Conservation (phyloP, 1,140 invertebrate species). For the Muscidifurax raptorellus region DNA sequence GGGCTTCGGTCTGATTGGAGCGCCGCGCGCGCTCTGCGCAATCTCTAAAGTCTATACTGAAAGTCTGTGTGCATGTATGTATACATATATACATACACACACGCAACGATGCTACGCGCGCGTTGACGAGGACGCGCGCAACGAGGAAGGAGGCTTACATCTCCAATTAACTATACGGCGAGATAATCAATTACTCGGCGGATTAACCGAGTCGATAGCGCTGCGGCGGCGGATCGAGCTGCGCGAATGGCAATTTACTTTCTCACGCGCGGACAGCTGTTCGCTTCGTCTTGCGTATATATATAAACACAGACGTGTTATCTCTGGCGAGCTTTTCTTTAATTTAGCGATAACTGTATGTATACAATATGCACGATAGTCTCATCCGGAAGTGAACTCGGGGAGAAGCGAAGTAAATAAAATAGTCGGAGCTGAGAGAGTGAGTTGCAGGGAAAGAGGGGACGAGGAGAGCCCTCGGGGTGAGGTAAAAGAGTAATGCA, state of each 20-base stretch:
- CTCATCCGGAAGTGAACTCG: not conserved
- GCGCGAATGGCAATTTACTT: slow-evolving; percentile 28
- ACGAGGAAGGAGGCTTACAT: not conserved
- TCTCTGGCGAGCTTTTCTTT: too few species aligned
- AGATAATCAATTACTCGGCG: slow-evolving; percentile 44
- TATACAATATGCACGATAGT: too few species aligned
- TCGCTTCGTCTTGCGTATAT: too few species aligned
- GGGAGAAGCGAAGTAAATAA: slow-evolving; percentile 16
- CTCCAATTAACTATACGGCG: slow-evolving; percentile 32
- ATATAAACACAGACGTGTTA: too few species aligned
- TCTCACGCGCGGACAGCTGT: too few species aligned
- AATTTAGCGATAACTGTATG: too few species aligned
- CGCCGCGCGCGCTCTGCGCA: not conserved
- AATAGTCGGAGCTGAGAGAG: slow-evolving; percentile 4
- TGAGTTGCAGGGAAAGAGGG: not conserved
- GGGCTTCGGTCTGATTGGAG: slow-evolving; percentile 9
- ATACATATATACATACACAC: not conserved
- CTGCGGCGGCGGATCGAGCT: not conserved
- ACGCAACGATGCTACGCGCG: too few species aligned
- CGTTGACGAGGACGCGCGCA: not conserved
- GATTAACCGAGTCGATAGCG: slow-evolving; percentile 43
- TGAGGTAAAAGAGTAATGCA: slow-evolving; percentile 30
- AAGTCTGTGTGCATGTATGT: not conserved
- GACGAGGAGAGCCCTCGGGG: not conserved
- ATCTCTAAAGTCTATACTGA: not conserved